Conservation (phyloP, 2,113 vertebrate species). For the Lagopus leucura region DNA sequence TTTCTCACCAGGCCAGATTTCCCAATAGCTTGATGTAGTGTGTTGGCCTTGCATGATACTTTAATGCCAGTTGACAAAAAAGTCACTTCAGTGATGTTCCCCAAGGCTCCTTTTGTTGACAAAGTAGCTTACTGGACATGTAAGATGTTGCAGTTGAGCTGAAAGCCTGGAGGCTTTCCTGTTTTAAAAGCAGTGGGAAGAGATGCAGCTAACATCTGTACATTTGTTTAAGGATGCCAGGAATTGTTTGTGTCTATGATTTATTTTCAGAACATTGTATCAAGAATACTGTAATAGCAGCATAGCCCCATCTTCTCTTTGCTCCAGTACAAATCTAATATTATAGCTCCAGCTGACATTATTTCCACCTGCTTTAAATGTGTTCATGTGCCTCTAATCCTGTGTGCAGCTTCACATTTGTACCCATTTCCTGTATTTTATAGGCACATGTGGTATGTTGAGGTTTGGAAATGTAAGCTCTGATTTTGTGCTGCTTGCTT, state of each 20-base stretch:
- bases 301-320: background rate
- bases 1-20: background rate
- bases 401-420: constrained; percentile 71
- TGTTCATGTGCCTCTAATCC: constrained; percentile 73
- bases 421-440: constrained; percentile 75
- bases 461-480: constrained; percentile 60
- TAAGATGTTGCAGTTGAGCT: constrained; percentile 30
- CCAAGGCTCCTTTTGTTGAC: constrained; percentile 32
- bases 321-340: constrained; percentile 38
- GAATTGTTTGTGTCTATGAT: constrained; percentile 33
- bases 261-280: constrained; percentile 20
- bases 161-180: constrained; percentile 34
- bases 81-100: background rate
- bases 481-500: constrained; percentile 49
- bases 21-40: background rate
- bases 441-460: constrained; percentile 69
- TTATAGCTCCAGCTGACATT: constrained; percentile 55
- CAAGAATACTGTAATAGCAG: background rate
- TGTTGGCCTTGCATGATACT: background rate
- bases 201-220: constrained; percentile 42
- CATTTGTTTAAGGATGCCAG: background rate
- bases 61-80: background rate
- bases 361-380: constrained; percentile 71
- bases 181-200: constrained; percentile 21
- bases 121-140: constrained; percentile 26